Conservation (phyloP, 2,113 vertebrate species). For the Epinephelus fuscoguttatus region DNA sequence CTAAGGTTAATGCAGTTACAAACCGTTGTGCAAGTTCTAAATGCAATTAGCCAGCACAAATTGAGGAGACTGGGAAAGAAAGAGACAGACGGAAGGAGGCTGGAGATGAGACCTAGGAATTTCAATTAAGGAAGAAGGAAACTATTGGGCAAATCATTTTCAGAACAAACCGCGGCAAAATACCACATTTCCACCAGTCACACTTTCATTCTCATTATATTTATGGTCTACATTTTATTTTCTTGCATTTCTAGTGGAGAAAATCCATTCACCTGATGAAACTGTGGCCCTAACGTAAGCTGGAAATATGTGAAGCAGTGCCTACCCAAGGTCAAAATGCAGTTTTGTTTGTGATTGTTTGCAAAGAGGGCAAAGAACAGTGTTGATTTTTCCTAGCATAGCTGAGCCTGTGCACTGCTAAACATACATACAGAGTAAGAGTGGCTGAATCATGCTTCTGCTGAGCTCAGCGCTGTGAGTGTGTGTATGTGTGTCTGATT, state of each 20-base stretch:
- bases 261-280: constrained; percentile 14
- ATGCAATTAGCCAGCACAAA: constrained; percentile 73
- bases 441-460: constrained; percentile 57
- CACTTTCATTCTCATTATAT: constrained; percentile 48
- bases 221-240: constrained; percentile 33
- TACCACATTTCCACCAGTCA: constrained; percentile 33
- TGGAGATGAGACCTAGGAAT: constrained; percentile 47
- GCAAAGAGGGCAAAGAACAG: constrained; percentile 27
- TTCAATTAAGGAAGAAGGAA: constrained; percentile 56
- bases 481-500: constrained; percentile 30
- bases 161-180: constrained; percentile 21
- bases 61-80: constrained; percentile 52
- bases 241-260: not conserved
- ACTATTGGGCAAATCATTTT: constrained; percentile 34
- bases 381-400: constrained; percentile 23
- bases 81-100: constrained; percentile 7
- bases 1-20: constrained; percentile 70
- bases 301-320: constrained; percentile 8
- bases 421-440: constrained; percentile 47
- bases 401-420: constrained; percentile 15
- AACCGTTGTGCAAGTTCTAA: constrained; percentile 52
- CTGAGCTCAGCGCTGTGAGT: constrained; percentile 74
- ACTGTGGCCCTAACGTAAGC: not conserved
- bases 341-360: constrained; percentile 10
- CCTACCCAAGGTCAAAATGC: constrained; percentile 37